A percentile compares a stretch with the other conserved stretches of the same genome.
These are phyloP conservation scores for Hippocampus zosterae DNA, from an alignment of 2,113 vertebrate species.

Conservation along the genomic window DNA sequence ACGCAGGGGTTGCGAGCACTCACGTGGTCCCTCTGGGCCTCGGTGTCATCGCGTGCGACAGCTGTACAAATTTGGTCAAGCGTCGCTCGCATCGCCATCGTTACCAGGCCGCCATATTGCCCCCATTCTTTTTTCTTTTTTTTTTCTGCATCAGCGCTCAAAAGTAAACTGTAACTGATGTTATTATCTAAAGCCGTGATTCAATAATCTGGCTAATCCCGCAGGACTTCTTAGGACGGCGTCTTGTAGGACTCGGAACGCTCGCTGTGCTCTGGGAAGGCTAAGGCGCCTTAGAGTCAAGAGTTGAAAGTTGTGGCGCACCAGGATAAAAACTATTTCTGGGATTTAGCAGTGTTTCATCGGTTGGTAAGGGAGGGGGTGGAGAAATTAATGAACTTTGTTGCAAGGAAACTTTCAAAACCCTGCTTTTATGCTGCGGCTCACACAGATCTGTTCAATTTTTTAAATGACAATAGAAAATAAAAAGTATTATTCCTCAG, in stretches of 20 bases:
- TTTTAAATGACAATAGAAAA: slow-evolving; percentile 10
- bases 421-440: background rate
- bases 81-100: slow-evolving; percentile 63
- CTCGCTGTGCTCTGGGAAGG: slow-evolving; percentile 64
- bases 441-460: background rate
- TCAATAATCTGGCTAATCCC: slow-evolving; percentile 73
- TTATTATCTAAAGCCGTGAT: slow-evolving; percentile 72
- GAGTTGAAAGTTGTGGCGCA: slow-evolving; percentile 46
- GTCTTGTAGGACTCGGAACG: slow-evolving; percentile 58
- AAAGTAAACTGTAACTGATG: slow-evolving; percentile 71
- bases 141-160: slow-evolving; percentile 63
- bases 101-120: slow-evolving; percentile 65
- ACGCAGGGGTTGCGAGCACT: slow-evolving; percentile 39
- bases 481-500: too few relatives aligned
- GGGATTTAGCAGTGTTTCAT: slow-evolving; percentile 56
- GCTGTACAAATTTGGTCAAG: slow-evolving; percentile 66
- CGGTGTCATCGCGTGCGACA: slow-evolving; percentile 65
- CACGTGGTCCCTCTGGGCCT: slow-evolving; percentile 55
- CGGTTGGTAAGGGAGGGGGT: slow-evolving; percentile 1
- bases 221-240: slow-evolving; percentile 61
- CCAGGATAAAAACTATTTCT: slow-evolving; percentile 58
- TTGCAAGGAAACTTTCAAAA: slow-evolving; percentile 14
- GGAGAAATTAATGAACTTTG: slow-evolving; percentile 46
- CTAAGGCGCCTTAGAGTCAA: slow-evolving; percentile 61
- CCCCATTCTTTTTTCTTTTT: slow-evolving; percentile 2